Evolutionary conservation across 1,140 invertebrate species (phyloP), one percentile per base, ranked within the genome.

Genomic region (Eciton burchellii): DNA sequence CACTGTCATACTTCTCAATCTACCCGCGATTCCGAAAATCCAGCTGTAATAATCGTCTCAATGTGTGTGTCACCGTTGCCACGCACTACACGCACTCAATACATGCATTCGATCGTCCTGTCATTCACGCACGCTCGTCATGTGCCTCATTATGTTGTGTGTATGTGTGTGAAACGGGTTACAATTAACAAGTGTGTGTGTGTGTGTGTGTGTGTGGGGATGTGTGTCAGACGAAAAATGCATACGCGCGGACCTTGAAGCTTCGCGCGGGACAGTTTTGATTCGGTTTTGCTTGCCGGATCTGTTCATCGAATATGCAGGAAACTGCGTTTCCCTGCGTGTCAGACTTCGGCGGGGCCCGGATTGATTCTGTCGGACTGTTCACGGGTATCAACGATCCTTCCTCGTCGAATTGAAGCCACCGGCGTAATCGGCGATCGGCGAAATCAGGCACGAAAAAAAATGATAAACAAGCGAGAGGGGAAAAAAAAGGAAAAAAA

Each of bases 201-300:
- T 73, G 3, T 68, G 41, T 62, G 11, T 54, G 24, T n/a, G 21
- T n/a, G n/a, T n/a, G n/a, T n/a, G n/a, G n/a, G n/a, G n/a, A n/a
- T n/a, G n/a, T n/a, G 52, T 52, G 81, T 62, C 45, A 65, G 49
- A 82, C 29, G 59, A 82, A 82, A 79, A 82, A 82, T 81, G 68
- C 79, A 76, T 76, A 60, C 66, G 43, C 79, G 57, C 79, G 45
- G 66, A 72, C n/a, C n/a, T n/a, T 68, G 66, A 81, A 81, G 71
- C 47, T 82, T 29, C 24, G 71, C 70, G 47, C 43, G 57, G 26
- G 11, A 59, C 35, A 71, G 43, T 81, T 81, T 81, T 81, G 77
- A 81, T 81, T 81, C n/a, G 43, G 12, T 68, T 79, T 79, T 24
- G n/a, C 68, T 82, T 73, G 41, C 71, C 16, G 35, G 49, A 35